Conservation (phyloP, 2,113 vertebrate genomes). For the Hepsetus odoe region DNA sequence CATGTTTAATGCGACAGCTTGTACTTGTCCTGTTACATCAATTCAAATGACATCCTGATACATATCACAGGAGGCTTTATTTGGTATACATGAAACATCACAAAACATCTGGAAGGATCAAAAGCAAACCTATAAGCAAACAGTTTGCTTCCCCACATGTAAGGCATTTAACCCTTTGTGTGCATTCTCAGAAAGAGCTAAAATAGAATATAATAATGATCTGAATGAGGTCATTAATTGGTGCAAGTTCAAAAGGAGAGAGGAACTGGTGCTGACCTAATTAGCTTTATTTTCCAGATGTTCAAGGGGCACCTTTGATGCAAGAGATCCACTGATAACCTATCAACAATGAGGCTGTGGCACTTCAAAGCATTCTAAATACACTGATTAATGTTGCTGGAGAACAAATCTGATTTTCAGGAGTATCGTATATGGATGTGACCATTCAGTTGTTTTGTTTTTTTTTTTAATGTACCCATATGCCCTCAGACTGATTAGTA, state of each 20-base stretch:
- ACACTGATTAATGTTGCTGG: conserved; percentile 23
- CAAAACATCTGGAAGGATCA: background rate
- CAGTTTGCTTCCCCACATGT: background rate
- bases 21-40: conserved; percentile 70
- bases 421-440: background rate
- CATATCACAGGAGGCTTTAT: conserved; percentile 35
- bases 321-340: background rate
- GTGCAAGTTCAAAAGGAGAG: conserved; percentile 15
- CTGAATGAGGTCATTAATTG: too few species aligned
- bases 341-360: background rate
- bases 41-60: conserved; percentile 50
- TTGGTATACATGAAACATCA: background rate
- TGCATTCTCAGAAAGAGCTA: background rate
- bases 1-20: conserved; percentile 78
- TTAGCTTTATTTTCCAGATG: conserved; percentile 3
- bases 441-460: background rate
- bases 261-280: background rate
- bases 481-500: background rate
- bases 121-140: background rate
- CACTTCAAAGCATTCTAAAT: conserved; percentile 36
- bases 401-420: conserved; percentile 39
- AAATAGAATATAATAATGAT: background rate
- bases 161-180: background rate
- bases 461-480: background rate
- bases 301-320: conserved; percentile 24